Percentiles rank a stretch among this genome's conserved stretches.
These are phyloP conservation scores for Philaenus spumarius DNA, from an alignment of 1,140 invertebrate species.

Conservation along the genomic window DNA sequence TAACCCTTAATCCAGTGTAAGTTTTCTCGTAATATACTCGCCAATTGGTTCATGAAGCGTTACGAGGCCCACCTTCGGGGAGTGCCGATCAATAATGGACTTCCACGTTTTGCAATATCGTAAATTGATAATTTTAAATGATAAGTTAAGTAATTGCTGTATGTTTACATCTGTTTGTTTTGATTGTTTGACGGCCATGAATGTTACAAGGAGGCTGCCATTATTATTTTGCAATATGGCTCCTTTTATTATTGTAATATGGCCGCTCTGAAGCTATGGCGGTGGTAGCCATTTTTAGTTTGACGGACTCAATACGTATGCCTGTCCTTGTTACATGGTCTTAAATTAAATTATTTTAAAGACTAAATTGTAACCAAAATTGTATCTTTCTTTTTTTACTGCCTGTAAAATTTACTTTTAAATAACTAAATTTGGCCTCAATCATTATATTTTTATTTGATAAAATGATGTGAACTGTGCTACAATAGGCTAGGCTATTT, in stretches of 20 bases:
- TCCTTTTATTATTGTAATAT: constrained; percentile 37
- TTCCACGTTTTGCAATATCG: constrained; percentile 1
- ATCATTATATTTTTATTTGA: no score
- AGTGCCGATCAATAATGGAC: constrained; percentile 24
- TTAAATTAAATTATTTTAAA: no score
- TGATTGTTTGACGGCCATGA: constrained; percentile 48
- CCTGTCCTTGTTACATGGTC: no score
- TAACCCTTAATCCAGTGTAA: not conserved
- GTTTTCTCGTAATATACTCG: no score
- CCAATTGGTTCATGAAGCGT: no score
- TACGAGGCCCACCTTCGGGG: not conserved
- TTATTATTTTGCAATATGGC: constrained; percentile 50
- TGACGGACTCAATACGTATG: no score
- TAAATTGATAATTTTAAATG: not conserved
- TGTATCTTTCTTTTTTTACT: no score
- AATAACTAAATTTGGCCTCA: no score
- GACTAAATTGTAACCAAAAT: no score
- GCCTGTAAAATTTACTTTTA: no score
- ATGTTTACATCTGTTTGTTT: constrained; percentile 9
- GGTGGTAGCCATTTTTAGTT: constrained; percentile 29
- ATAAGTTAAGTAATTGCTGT: not conserved
- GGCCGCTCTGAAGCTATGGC: constrained; percentile 45
- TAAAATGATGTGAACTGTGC: no score
- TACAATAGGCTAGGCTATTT: no score
- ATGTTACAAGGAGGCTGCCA: constrained; percentile 57